Conservation (phyloP, 2,888 invertebrate species). For the Drosophila mettleri region DNA sequence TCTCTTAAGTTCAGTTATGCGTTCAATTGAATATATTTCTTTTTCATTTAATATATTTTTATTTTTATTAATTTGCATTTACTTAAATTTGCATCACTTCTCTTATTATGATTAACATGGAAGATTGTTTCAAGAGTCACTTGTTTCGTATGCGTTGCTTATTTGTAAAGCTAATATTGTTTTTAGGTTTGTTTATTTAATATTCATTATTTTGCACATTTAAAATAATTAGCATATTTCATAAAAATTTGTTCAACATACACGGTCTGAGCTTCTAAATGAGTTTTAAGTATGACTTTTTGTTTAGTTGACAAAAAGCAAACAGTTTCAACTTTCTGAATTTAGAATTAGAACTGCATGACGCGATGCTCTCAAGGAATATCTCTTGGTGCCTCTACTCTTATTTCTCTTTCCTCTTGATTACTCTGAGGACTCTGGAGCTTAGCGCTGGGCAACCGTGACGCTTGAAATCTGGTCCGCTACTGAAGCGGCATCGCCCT, state of each 20-base stretch:
- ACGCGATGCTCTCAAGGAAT: conserved; percentile 19
- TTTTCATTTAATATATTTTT: not conserved
- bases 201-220: not conserved
- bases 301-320: conserved; percentile 14
- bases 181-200: not conserved
- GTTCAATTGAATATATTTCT: not conserved
- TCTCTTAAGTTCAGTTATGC: not conserved
- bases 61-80: not conserved
- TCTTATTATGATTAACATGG: no score
- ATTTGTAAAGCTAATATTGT: not conserved
- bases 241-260: conserved; percentile 5
- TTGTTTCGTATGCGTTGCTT: not conserved
- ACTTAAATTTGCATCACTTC: not conserved
- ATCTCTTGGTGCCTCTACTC: not conserved
- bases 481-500: conserved; percentile 60
- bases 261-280: not conserved
- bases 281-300: conserved; percentile 9
- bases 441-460: conserved; percentile 57
- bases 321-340: conserved; percentile 46
- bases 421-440: not conserved
- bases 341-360: conserved; percentile 30
- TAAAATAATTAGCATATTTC: conserved; percentile 4
- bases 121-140: not conserved
- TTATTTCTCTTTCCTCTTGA: not conserved
- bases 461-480: conserved; percentile 76